Base-by-base conservation (phyloP, 2,888 invertebrate species). In the Amblyjoppa fuscipennis region DNA sequence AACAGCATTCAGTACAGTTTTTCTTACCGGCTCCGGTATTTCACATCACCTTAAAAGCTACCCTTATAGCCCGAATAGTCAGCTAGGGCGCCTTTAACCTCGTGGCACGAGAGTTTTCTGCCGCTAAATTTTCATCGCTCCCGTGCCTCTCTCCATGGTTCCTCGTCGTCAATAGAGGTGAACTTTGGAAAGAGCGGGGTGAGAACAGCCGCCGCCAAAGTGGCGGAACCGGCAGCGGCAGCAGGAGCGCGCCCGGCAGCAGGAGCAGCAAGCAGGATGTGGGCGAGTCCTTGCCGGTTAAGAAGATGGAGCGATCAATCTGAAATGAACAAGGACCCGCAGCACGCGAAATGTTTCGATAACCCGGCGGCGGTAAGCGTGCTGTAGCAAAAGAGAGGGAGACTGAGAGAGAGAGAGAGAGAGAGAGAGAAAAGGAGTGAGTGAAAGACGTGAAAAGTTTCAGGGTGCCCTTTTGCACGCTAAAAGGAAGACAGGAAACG, bases 341-440 rank as follows among this genome's bases (percentile, higher is more conserved):
- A 85, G 81, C 84, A 61, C 83, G 82, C 85, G 80, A 86, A 87
- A 83, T 87, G 88, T 86, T 87, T 87, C 88, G 87, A 88, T 87
- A 88, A 85, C 85, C 87, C 81, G 68, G 64, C 28, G 38, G 69
- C 16, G 28, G 68, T 41, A 41, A n/a, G 41, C 73, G 70, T 81
- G 16, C 45, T 49, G 25, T 53, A 31, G 53, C 59, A 41, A 31
- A 68, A 49, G 74, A 49, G 83, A 53, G 16, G 45, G 75, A 77
- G 64, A 71, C 76, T 28, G 66, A 73, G 56, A 68, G 20, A 20
- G 20, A 20, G 20, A 20, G 20, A 20, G 20, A 20, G 20, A 20
- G 20, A 20, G 25, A 77, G 56, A 68, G 78, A 71, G 16, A 16
- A 49, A 76, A 66, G 82, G 74, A 64, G 73, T 64, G 68, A 79